Evolutionary conservation across 2,113 vertebrate species (phyloP), one percentile per base, ranked within the genome.

Genomic region (Ahaetulla prasina): DNA sequence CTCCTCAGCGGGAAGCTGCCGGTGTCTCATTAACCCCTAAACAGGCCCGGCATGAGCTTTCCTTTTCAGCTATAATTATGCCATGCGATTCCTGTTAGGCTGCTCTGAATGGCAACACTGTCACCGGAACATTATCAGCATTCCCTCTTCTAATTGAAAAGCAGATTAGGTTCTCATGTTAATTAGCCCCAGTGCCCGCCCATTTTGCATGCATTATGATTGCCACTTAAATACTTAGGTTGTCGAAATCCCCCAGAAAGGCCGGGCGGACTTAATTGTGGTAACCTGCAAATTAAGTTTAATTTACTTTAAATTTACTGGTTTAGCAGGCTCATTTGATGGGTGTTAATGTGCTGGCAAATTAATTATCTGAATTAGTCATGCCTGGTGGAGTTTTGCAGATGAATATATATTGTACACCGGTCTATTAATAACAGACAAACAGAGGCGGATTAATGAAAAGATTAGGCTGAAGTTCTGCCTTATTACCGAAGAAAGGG

Each of bases 11-110:
- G 98, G 98, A 98, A 98, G 98, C 99, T 99, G 98, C 98, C 98
- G 98, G 98, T 98, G 99, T 98, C 99, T 99, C 99, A 99, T 99
- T 99, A 99, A 99, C 99, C 99, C 99, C 99, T 99, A 99, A 99
- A 99, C 98, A 99, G 99, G 98, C 99, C 98, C 98, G 96, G 98
- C 97, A 98, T 99, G 98, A 98, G 98, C 97, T 97, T 98, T 97
- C 97, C 98, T 98, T 98, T 98, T 98, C 97, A 96, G 98, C 98
- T 97, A 97, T 98, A 98, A 98, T 98, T 98, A 98, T 97, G 97
- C 98, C 96, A 96, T 96, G 97, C 97, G 97, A 97, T 98, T 97
- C 88, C 97, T 97, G 98, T 98, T 98, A 98, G 96, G 97, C 98
- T 97, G 97, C 94, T 95, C 95, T 96, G 98, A 97, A 98, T 98